Conservation (phyloP, 2,888 invertebrate genomes). For the Eurytoma adleriae region DNA sequence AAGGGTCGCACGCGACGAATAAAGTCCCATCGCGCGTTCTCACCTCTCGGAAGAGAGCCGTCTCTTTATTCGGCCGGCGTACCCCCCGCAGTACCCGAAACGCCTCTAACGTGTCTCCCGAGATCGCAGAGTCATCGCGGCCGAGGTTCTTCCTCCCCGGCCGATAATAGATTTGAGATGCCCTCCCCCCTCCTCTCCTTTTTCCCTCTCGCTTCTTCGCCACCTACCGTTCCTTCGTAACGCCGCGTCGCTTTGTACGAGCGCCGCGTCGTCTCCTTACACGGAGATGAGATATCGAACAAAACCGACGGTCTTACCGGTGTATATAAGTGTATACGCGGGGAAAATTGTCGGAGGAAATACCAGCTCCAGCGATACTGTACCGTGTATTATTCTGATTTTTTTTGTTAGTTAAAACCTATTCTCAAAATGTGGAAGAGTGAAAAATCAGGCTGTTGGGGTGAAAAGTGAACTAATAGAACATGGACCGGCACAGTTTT, state of each 20-base stretch:
- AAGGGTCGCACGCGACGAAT: slow-evolving; percentile 5
- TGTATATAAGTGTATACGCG: too few relatives aligned
- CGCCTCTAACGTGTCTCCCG: slow-evolving; percentile 71
- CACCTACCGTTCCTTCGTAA: not conserved
- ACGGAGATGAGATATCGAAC: slow-evolving; percentile 7
- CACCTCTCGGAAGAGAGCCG: slow-evolving; percentile 38
- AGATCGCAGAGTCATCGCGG: slow-evolving; percentile 68
- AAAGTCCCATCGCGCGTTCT: slow-evolving; percentile 56
- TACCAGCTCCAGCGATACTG: too few relatives aligned
- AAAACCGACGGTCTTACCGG: not conserved
- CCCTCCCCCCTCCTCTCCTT: not conserved
- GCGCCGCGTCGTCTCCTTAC: slow-evolving; percentile 5
- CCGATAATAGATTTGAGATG: slow-evolving; percentile 61
- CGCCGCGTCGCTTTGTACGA: not conserved
- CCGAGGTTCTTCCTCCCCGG: slow-evolving; percentile 49
- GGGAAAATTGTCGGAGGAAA: too few relatives aligned
- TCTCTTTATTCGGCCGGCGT: slow-evolving; percentile 48
- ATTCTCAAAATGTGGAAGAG: too few relatives aligned
- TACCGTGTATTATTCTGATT: too few relatives aligned
- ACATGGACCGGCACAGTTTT: too few relatives aligned
- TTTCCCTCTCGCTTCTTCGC: not conserved
- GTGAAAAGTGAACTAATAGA: too few relatives aligned
- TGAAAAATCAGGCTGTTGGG: too few relatives aligned
- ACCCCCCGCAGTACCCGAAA: slow-evolving; percentile 71
- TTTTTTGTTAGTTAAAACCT: too few relatives aligned